Conservation (phyloP, 2,888 invertebrate genomes). For the Amblyjoppa fuscipennis region DNA sequence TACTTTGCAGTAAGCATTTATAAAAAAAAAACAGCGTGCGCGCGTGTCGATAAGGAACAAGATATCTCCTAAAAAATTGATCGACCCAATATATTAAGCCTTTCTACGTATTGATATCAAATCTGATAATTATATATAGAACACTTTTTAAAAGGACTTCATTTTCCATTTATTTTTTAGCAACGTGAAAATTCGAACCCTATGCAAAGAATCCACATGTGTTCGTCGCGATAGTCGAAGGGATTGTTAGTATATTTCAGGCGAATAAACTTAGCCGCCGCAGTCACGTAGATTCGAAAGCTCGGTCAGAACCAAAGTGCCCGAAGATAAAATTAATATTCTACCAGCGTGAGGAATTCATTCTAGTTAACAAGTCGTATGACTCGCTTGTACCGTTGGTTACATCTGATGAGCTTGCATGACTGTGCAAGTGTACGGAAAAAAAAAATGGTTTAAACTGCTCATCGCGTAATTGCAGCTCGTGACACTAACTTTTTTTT, state of each 20-base stretch:
- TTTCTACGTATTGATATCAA: no score
- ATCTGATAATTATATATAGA: no score
- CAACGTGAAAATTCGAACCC: neutral
- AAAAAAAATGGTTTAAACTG: neutral
- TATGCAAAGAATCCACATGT: constrained; percentile 1
- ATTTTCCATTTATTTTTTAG: neutral
- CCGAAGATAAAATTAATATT: constrained; percentile 63
- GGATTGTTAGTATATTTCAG: constrained; percentile 46
- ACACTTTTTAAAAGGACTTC: no score
- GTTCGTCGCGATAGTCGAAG: constrained; percentile 20
- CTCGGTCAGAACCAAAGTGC: constrained; percentile 41
- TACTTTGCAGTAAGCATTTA: constrained; percentile 9
- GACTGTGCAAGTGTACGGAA: constrained; percentile 11
- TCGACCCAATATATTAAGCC: no score
- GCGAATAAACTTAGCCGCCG: constrained; percentile 44
- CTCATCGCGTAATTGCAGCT: neutral
- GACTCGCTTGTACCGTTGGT: constrained; percentile 35
- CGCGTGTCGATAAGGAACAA: neutral
- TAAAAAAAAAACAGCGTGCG: neutral
- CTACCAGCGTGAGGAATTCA: constrained; percentile 46
- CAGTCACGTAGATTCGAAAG: constrained; percentile 5
- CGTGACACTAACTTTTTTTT: no score
- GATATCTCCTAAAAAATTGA: no score
- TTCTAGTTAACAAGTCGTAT: constrained; percentile 68
- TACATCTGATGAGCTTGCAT: constrained; percentile 42